phyloP scores from a whole-genome alignment of 1,140 invertebrate species.

The Psilanteris sp. region DNA sequence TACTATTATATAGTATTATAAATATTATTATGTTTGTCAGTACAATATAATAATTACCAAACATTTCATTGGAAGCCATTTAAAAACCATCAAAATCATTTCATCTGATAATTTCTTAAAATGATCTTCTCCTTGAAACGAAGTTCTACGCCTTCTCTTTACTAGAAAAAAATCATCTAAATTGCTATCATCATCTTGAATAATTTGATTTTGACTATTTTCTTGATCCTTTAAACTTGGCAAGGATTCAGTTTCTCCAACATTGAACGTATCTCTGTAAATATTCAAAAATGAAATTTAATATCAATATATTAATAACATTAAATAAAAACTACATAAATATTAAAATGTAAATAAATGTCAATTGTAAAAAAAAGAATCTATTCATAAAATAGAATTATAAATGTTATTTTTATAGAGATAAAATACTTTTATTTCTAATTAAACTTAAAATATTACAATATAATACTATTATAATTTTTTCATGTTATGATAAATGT shows the following conservation, averaged over 20 bases:
- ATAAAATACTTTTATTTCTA: no score
- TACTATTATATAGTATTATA: no score
- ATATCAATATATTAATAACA: not conserved
- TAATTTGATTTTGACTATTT: conserved; percentile 37
- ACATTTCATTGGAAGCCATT: conserved; percentile 88
- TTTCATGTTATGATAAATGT: no score
- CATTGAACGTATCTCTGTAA: conserved; percentile 32
- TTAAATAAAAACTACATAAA: no score
- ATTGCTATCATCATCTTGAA: conserved; percentile 67
- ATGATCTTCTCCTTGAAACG: conserved; percentile 78
- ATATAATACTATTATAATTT: no score
- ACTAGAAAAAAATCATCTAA: conserved; percentile 72
- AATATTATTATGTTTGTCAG: no score
- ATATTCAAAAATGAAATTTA: no score
- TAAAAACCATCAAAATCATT: conserved; percentile 89
- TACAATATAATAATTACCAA: conserved; percentile 82
- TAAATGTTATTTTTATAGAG: no score
- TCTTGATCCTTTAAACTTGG: conserved; percentile 33
- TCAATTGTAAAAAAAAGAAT: no score
- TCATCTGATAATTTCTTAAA: conserved; percentile 89
- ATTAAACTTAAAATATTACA: no score
- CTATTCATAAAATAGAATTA: no score
- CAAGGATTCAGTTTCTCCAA: conserved; percentile 24
- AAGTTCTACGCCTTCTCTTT: conserved; percentile 72
- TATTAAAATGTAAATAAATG: no score